These are phyloP conservation scores for Channa striata DNA, from an alignment of 2,797 vertebrate species.

Conservation along the genomic window DNA sequence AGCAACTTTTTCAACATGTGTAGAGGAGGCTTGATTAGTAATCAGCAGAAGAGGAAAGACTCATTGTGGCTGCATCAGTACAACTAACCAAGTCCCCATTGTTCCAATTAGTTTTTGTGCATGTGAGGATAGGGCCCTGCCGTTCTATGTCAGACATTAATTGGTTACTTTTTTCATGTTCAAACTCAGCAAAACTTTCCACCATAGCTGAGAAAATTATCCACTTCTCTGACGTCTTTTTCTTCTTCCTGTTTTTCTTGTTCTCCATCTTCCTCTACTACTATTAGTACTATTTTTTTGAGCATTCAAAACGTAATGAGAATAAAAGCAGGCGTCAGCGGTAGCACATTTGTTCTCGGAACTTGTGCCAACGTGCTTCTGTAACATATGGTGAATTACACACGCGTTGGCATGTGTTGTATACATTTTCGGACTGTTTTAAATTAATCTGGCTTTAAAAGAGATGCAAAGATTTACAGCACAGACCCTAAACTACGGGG, in stretches of 20 bases:
- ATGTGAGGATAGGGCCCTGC: conserved; percentile 1
- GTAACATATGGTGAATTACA: conserved; percentile 27
- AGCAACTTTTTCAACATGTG: conserved; percentile 32
- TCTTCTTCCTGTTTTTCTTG: not conserved
- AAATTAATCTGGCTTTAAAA: conserved; percentile 1
- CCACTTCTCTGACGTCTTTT: not conserved
- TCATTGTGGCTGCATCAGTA: conserved; percentile 13
- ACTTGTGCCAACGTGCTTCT: conserved; percentile 6
- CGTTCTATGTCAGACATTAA: conserved; percentile 9
- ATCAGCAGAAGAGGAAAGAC: conserved; percentile 48
- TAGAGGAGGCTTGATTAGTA: conserved; percentile 59
- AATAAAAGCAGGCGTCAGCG: conserved; percentile 13
- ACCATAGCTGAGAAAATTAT: not conserved
- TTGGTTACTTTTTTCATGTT: conserved; percentile 13
- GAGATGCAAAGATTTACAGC: conserved; percentile 8
- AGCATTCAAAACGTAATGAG: conserved; percentile 11
- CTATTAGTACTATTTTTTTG: not conserved
- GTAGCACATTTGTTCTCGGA: conserved; percentile 9
- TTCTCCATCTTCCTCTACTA: not conserved
- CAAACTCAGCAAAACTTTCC: not conserved
- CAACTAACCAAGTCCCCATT: not conserved
- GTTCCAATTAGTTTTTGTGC: conserved; percentile 23
- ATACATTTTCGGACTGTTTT: conserved; percentile 19
- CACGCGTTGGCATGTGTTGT: not conserved
- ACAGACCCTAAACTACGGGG: not conserved